Conservation (phyloP, 92 coral and sea anemone genomes). For the Epizoanthus fatuus region DNA sequence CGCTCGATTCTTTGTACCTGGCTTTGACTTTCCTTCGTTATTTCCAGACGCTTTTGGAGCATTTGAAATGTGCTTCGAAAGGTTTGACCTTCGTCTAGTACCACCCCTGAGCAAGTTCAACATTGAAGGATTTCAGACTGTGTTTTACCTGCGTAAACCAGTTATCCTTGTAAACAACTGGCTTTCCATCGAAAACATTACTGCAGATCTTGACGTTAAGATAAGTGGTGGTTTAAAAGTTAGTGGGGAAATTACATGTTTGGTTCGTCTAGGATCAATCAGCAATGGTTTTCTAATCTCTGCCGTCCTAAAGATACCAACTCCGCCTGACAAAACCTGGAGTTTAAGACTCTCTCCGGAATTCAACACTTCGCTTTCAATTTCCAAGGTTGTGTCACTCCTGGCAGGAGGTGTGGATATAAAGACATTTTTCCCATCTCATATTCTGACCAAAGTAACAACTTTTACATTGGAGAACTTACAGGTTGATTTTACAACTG, state of each 20-base stretch:
- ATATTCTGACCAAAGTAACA: conserved; percentile 51
- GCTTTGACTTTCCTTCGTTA: conserved; percentile 46
- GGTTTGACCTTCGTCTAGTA: conserved; percentile 44
- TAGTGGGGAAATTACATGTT: conserved; percentile 53
- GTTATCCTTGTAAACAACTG: conserved; percentile 54
- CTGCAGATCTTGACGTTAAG: conserved; percentile 35
- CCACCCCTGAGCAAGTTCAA: conserved; percentile 48
- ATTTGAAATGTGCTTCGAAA: conserved; percentile 40
- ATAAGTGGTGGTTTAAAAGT: conserved; percentile 15
- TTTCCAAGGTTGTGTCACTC: conserved; percentile 43
- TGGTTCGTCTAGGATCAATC: conserved; percentile 46
- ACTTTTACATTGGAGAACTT: conserved; percentile 36
- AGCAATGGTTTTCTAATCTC: conserved; percentile 33
- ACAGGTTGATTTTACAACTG: conserved; percentile 34
- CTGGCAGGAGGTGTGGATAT: conserved; percentile 61
- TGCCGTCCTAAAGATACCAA: conserved; percentile 30
- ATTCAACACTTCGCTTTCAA: conserved; percentile 9
- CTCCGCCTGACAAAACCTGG: conserved; percentile 49
- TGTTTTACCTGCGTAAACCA: conserved; percentile 20
- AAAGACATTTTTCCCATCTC: conserved; percentile 51
- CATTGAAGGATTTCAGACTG: conserved; percentile 35
- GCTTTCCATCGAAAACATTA: conserved; percentile 50
- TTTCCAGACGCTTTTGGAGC: conserved; percentile 55
- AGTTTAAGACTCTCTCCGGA: conserved; percentile 31
- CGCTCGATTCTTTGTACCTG: conserved; percentile 40